phyloP scores from a whole-genome alignment of 2,797 vertebrate species.

The Myripristis jacobus region DNA sequence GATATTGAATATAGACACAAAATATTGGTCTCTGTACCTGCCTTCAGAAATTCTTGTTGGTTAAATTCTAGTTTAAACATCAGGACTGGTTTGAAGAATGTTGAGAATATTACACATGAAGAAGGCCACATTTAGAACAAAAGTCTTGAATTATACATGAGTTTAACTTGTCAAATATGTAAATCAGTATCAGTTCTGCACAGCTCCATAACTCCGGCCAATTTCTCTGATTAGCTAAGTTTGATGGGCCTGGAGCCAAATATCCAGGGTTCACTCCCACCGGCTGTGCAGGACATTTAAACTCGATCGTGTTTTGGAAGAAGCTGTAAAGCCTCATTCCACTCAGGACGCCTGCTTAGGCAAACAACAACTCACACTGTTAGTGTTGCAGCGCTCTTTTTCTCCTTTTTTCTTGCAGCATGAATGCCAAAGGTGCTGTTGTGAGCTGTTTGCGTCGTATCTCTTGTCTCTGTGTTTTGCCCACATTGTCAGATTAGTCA shows the following conservation, averaged over 20 bases:
- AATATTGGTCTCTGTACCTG: too few relatives aligned
- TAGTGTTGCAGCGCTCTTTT: constrained; percentile 40
- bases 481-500: constrained; percentile 82
- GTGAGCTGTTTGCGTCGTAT: constrained; percentile 71
- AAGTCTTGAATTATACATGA: background rate
- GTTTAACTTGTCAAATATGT: too few relatives aligned
- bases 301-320: constrained; percentile 15
- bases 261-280: too few relatives aligned
- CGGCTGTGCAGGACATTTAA: background rate
- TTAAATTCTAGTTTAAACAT: too few relatives aligned
- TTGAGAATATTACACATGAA: background rate
- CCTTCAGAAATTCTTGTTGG: too few relatives aligned
- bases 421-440: constrained; percentile 70
- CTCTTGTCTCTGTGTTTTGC: constrained; percentile 73
- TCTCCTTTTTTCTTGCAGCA: constrained; percentile 45
- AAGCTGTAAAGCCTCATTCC: constrained; percentile 28
- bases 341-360: constrained; percentile 27
- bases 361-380: constrained; percentile 22
- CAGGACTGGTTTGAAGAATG: background rate
- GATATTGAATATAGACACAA: too few relatives aligned
- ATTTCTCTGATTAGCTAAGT: too few relatives aligned
- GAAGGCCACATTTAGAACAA: background rate
- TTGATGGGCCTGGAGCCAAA: too few relatives aligned
- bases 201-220: too few relatives aligned
- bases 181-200: too few relatives aligned